A percentile compares a stretch with the other conserved stretches of the same genome.
Evolutionary conservation across 2,113 vertebrate species (phyloP).

Genomic region (Ochotona curzoniae): DNA sequence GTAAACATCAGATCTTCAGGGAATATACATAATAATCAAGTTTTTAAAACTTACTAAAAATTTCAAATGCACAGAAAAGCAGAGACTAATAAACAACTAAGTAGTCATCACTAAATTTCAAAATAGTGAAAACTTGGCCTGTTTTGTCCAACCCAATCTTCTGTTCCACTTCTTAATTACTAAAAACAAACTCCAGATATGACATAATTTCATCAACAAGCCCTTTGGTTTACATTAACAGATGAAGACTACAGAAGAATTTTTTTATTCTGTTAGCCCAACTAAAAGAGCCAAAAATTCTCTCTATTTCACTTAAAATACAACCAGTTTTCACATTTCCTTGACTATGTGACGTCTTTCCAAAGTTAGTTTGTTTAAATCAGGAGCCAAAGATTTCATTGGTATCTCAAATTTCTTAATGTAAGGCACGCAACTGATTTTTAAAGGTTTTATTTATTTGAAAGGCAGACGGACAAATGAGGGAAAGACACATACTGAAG

Average conservation of each 20-base stretch:
- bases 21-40: constrained; percentile 23
- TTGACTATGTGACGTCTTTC: not conserved
- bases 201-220: constrained; percentile 46
- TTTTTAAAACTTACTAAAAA: constrained; percentile 37
- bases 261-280: not conserved
- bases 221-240: not conserved
- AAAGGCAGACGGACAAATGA: no score
- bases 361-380: constrained; percentile 3
- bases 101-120: not conserved
- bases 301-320: constrained; percentile 20
- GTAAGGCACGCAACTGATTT: not conserved
- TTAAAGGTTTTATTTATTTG: no score
- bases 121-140: not conserved
- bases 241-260: not conserved
- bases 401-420: not conserved
- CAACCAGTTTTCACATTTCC: not conserved
- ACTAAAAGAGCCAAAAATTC: not conserved
- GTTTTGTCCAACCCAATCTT: not conserved
- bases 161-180: constrained; percentile 25
- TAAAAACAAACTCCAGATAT: constrained; percentile 40
- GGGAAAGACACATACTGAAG: no score
- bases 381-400: not conserved
- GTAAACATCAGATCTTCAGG: not conserved
- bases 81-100: not conserved
- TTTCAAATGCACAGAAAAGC: constrained; percentile 16